These are phyloP conservation scores for Thymallus thymallus DNA, from an alignment of 2,113 vertebrate genomes.

Conservation along the genomic window DNA sequence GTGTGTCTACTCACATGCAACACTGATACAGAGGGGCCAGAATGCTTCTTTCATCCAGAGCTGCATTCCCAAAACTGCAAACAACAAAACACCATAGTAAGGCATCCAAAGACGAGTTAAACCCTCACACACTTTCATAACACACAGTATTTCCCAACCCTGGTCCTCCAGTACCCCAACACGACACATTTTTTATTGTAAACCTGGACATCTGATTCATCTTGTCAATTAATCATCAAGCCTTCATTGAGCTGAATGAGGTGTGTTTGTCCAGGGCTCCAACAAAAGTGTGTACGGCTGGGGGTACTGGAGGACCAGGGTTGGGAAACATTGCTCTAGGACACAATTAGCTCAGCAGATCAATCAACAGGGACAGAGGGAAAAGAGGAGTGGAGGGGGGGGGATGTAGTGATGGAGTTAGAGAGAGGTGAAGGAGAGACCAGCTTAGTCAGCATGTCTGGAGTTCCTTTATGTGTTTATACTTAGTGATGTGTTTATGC, in stretches of 20 bases:
- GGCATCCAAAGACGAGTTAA: constrained; percentile 24
- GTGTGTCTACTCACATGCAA: constrained; percentile 89
- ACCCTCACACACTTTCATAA: constrained; percentile 16
- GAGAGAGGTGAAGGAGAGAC: too few relatives aligned
- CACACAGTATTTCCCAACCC: not conserved
- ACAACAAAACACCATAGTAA: constrained; percentile 3
- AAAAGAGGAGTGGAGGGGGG: not conserved
- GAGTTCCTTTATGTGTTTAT: not conserved
- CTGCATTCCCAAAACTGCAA: constrained; percentile 93
- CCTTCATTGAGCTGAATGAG: too few relatives aligned
- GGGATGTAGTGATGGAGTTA: accelerated
- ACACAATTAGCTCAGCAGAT: constrained; percentile 4
- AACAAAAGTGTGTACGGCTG: too few relatives aligned
- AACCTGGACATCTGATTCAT: too few relatives aligned
- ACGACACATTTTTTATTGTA: too few relatives aligned
- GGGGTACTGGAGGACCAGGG: too few relatives aligned
- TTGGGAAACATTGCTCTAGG: not conserved
- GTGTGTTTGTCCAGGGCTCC: too few relatives aligned
- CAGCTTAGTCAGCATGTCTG: too few relatives aligned
- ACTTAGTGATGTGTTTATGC: not conserved
- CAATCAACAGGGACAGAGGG: not conserved
- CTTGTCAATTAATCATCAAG: too few relatives aligned
- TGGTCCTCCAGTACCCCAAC: too few relatives aligned
- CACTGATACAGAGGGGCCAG: constrained; percentile 97
- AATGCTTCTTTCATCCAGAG: constrained; percentile 95